A percentile compares a stretch with the other conserved stretches of the same genome.
phyloP scores from a whole-genome alignment of 2,797 vertebrate species.

The Melanotaenia pygmaea region DNA sequence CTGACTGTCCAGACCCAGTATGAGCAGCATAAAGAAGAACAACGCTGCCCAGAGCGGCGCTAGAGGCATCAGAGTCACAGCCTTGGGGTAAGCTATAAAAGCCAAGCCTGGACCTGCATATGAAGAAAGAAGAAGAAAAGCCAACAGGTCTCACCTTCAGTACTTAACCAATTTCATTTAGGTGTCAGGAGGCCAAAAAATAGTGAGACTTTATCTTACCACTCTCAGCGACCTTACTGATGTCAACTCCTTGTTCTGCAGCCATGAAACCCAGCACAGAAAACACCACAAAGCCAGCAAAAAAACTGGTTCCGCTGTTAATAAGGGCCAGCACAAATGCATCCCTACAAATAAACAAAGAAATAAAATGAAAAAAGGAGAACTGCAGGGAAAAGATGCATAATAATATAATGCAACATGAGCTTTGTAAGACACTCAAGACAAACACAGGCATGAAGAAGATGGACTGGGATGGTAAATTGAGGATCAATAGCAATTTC shows the following conservation, averaged over 20 bases:
- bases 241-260: constrained; percentile 87
- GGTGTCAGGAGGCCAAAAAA: background rate
- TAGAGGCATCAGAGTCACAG: constrained; percentile 88
- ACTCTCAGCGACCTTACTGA: constrained; percentile 88
- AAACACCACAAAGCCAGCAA: constrained; percentile 88
- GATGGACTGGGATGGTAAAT: constrained; percentile 29
- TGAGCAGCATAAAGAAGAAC: constrained; percentile 89
- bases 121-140: constrained; percentile 21
- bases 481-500: constrained; percentile 67
- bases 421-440: constrained; percentile 37
- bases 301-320: constrained; percentile 89
- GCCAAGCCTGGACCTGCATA: constrained; percentile 86
- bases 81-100: constrained; percentile 90
- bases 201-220: constrained; percentile 73
- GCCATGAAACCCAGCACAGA: constrained; percentile 90
- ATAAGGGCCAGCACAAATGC: constrained; percentile 85
- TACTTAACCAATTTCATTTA: constrained; percentile 6
- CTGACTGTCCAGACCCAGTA: constrained; percentile 88
- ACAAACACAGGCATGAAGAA: constrained; percentile 39
- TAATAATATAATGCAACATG: constrained; percentile 37
- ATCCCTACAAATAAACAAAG: constrained; percentile 73
- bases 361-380: background rate
- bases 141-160: constrained; percentile 6
- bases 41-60: constrained; percentile 88
- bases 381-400: constrained; percentile 15